phyloP scores from a whole-genome alignment of 1,140 invertebrate genomes.

The Conopomorpha cramerella region DNA sequence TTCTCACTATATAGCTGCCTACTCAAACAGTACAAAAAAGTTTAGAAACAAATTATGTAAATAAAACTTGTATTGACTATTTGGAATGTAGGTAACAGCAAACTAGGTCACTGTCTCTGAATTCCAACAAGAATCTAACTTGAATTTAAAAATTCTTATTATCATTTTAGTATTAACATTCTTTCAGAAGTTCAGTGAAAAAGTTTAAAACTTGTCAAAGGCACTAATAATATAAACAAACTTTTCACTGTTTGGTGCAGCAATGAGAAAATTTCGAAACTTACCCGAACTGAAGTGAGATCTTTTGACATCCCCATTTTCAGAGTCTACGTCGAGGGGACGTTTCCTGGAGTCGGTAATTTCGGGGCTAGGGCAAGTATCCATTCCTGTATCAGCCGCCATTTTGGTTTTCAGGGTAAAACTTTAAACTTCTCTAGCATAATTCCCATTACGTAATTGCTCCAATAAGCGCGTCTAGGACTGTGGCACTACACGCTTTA shows the following conservation, averaged over 20 bases:
- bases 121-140: too few species aligned
- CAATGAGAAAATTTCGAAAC: constrained; percentile 13
- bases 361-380: constrained; percentile 80
- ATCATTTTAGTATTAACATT: too few species aligned
- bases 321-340: constrained; percentile 81
- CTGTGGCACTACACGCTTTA: constrained; percentile 46
- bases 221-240: too few species aligned
- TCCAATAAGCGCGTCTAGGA: constrained; percentile 42
- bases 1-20: too few species aligned
- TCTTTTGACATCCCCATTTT: constrained; percentile 85
- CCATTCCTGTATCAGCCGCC: constrained; percentile 81
- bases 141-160: too few species aligned
- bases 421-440: constrained; percentile 55
- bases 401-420: constrained; percentile 67
- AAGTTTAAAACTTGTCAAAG: too few species aligned
- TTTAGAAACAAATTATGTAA: too few species aligned
- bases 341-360: constrained; percentile 83
- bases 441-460: constrained; percentile 57
- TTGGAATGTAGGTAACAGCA: constrained; percentile 15
- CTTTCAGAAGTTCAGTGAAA: too few species aligned
- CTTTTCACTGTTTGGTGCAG: too few species aligned
- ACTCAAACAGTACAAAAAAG: too few species aligned
- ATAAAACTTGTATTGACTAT: too few species aligned
- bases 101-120: too few species aligned
- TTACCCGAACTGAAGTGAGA: constrained; percentile 88